These are phyloP conservation scores for Gymnocephalus cernua DNA, from an alignment of 2,113 vertebrate genomes.

Conservation along the genomic window DNA sequence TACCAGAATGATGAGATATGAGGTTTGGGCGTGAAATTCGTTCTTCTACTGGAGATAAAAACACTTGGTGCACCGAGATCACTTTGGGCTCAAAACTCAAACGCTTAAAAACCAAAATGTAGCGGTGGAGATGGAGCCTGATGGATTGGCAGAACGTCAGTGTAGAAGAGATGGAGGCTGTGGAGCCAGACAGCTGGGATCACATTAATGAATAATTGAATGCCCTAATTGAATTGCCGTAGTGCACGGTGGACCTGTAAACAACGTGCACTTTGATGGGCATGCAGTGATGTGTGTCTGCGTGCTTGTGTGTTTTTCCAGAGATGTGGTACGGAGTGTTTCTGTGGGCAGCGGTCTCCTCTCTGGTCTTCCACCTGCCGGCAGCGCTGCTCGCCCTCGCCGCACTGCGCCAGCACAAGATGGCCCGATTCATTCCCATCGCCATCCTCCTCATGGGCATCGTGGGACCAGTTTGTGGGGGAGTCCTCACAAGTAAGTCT, in stretches of 20 bases:
- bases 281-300: not conserved
- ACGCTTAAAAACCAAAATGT: too few relatives aligned
- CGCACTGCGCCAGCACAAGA: conserved; percentile 93
- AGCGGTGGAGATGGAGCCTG: too few relatives aligned
- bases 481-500: conserved; percentile 94
- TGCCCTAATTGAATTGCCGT: not conserved
- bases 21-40: too few relatives aligned
- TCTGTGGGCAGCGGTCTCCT: conserved; percentile 95
- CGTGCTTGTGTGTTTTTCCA: conserved; percentile 66
- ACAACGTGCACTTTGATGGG: not conserved
- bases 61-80: too few relatives aligned
- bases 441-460: conserved; percentile 95
- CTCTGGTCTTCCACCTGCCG: conserved; percentile 93
- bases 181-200: not conserved
- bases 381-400: conserved; percentile 91
- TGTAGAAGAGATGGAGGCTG: not conserved
- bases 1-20: too few relatives aligned
- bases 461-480: conserved; percentile 93
- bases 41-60: too few relatives aligned
- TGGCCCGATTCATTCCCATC: conserved; percentile 93
- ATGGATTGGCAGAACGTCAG: too few relatives aligned
- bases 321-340: conserved; percentile 99
- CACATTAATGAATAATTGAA: not conserved
- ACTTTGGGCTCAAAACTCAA: too few relatives aligned
- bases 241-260: not conserved